phyloP scores from a whole-genome alignment of 2,113 vertebrate genomes.

The Condylura cristata region DNA sequence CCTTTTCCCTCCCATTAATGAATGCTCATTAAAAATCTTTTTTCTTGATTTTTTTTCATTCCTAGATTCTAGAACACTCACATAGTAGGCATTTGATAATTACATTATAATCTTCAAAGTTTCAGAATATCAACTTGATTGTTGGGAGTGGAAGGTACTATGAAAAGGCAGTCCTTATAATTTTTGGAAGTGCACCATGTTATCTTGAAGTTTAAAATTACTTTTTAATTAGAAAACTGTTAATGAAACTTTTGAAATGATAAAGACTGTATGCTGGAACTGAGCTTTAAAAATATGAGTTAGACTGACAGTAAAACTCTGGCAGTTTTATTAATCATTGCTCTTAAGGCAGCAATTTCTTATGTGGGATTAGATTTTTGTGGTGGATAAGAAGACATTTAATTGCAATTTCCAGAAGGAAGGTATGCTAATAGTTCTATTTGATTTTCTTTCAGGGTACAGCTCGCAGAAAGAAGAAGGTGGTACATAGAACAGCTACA shows the following conservation, averaged over 20 bases:
- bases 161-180: conserved; percentile 10
- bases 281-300: conserved; percentile 4
- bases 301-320: conserved; percentile 8
- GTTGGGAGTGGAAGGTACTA: not conserved
- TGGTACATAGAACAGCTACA: conserved; percentile 98
- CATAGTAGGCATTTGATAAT: conserved; percentile 27
- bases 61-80: conserved; percentile 27
- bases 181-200: conserved; percentile 30
- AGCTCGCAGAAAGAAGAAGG: conserved; percentile 99
- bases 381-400: not conserved
- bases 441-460: conserved; percentile 90
- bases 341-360: conserved; percentile 24
- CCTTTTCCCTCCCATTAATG: conserved; percentile 15
- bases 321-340: not conserved
- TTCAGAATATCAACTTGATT: conserved; percentile 33
- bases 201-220: not conserved
- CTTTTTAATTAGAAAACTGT: conserved; percentile 56
- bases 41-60: conserved; percentile 24
- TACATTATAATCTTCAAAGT: conserved; percentile 12
- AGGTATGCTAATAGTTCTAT: conserved; percentile 48
- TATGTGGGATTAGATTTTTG: conserved; percentile 23
- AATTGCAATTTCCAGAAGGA: not conserved
- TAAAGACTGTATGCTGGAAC: not conserved
- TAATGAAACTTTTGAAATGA: conserved; percentile 42
- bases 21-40: conserved; percentile 18